Base-by-base conservation (phyloP, 2,888 invertebrate genomes). In the Lobophora halterata region DNA sequence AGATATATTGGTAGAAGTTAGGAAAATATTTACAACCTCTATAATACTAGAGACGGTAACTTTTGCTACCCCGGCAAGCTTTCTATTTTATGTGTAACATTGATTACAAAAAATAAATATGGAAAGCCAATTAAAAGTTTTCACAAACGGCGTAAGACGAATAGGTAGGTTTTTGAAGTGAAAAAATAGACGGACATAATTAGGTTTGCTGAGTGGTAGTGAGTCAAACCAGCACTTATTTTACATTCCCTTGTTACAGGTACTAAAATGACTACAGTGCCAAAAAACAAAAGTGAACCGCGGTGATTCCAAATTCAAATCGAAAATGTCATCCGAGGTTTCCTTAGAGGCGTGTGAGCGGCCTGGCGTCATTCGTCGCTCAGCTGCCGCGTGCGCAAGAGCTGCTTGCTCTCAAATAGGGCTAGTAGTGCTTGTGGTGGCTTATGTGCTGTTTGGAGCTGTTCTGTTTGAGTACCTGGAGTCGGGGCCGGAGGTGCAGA, bases 381-480 rank as follows among this genome's bases (percentile, higher is more conserved):
- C 65, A 56, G 50, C 66, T 54, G 59, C 74, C 44, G 64, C 82
- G 1, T 90, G 79, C 65, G 89, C 60, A 67, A 90, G 67, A 78
- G 90, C 79, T n/a, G 88, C 91, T 9, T 92, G 91, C 67, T 92
- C 92, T 5, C 92, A 92, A 71, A 71, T 92, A 25, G 94, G 94
- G 5, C 81, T 94, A 45, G 92, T 93, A 67, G 85, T 91, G 12
- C 77, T 95, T 38, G 95, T 95, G 50, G 90, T 93, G 41, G 88
- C 89, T 32, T 95, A 95, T 72, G 92, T 93, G 47, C 88, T 94
- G 43, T 82, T 93, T 56, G 94, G 94, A 35, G 94, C 94, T 20
- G 79, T 93, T 53, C 88, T 95, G 50, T 95, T 95, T 74, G 91
- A 92, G 62, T 88, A 91, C 49, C 81, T 95, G 61, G 95, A 95